Base-by-base conservation (phyloP, 2,797 vertebrate species). In the Melanotaenia boesemani region DNA sequence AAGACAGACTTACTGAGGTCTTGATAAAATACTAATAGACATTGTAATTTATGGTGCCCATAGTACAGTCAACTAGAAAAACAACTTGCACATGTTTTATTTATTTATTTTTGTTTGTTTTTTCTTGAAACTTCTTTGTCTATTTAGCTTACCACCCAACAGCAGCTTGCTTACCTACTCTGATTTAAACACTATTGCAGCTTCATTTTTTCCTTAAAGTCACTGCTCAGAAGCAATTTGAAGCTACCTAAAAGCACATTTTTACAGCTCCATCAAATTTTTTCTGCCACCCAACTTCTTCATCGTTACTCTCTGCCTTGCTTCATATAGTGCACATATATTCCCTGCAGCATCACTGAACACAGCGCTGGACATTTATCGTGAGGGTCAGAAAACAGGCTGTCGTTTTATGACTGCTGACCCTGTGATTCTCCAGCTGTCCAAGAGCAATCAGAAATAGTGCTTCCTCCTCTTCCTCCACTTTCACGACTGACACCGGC, bases 1-100 rank as follows among this genome's bases (percentile, higher is more conserved):
- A 62, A 22, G 30, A 59, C 24, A 39, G 11, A 67, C 15, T 69
- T 56, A 72, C 64, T 24, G 28, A 10, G 24, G 48, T 13, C 46
- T 39, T 52, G 44, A 77, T 70, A 68, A 61, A 66, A 80, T 39
- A 28, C 58, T 67, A 57, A 86, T 61, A 50, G 5, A 26, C 22
- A 54, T 11, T 64, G 26, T 71, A 84, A 75, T 22, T 77, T 26
- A 80, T 82, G 68, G 16, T 48, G 52, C 56, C 56, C 55, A 62
- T 62, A 28, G 7, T 48, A 74, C 60, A 82, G 48, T 78, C 56
- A 39, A 34, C 72, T 36, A 67, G 58, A 80, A 76, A 84, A 86
- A 80, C 63, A 71, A 68, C 67, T 68, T 36, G 58, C 28, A 61
- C 20, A 54, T 46, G 44, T 59, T 72, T 34, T 28, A 28, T 28